These are phyloP conservation scores for Menura novaehollandiae DNA, from an alignment of 2,113 vertebrate genomes.

Conservation along the genomic window DNA sequence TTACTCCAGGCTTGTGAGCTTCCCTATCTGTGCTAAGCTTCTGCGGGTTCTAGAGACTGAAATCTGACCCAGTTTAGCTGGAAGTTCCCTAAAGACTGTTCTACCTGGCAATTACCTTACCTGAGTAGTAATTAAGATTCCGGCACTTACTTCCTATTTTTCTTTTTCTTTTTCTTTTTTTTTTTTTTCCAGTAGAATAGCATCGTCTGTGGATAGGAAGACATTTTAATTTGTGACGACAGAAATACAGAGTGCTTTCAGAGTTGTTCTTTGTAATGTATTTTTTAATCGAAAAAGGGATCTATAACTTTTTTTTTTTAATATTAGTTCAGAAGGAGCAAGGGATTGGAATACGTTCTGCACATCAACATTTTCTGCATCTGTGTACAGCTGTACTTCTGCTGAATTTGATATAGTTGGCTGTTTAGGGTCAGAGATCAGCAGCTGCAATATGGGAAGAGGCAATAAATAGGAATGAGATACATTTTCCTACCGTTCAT, in stretches of 20 bases:
- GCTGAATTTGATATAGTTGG: neutral
- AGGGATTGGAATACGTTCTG: neutral
- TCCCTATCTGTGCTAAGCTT: neutral
- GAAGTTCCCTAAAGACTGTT: conserved; percentile 23
- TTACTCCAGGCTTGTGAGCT: neutral
- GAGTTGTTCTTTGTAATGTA: conserved; percentile 18
- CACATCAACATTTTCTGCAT: conserved; percentile 11
- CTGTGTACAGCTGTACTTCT: neutral
- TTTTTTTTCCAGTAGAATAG: neutral
- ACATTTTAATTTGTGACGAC: conserved; percentile 30
- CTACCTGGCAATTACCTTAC: conserved; percentile 51
- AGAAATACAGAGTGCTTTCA: conserved; percentile 31
- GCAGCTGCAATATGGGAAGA: conserved; percentile 63
- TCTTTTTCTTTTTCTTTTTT: neutral
- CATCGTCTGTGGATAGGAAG: neutral
- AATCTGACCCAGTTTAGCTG: conserved; percentile 48
- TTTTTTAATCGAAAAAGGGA: conserved; percentile 27
- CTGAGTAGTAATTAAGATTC: conserved; percentile 40
- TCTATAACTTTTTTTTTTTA: conserved; percentile 4
- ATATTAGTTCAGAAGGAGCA: conserved; percentile 33
- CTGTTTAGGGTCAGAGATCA: conserved; percentile 54
- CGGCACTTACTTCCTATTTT: neutral
- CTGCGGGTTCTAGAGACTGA: neutral
- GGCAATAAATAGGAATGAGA: conserved; percentile 23
- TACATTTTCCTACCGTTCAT: neutral